Evolutionary conservation across 2,113 vertebrate species (phyloP).

Genomic region (Poeciliopsis retropinna): DNA sequence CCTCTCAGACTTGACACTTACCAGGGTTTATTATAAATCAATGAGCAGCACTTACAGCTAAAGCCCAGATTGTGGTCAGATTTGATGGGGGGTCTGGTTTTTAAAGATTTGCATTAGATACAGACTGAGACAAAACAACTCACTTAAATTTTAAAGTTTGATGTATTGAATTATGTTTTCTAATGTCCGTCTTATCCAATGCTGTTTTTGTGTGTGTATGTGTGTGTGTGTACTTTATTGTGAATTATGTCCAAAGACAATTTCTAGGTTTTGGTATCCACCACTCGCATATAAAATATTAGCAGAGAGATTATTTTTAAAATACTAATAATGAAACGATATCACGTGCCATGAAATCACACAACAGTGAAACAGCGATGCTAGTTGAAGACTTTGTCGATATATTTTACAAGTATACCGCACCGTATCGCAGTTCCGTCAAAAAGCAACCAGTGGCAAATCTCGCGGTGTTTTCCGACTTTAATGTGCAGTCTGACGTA

Average conservation of each 20-base stretch:
- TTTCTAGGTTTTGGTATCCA: no score
- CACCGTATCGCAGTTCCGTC: no score
- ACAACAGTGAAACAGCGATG: background rate
- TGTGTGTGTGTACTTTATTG: background rate
- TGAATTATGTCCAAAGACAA: background rate
- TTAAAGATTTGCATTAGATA: conserved; percentile 35
- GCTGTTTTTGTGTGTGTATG: no score
- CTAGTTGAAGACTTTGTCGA: background rate
- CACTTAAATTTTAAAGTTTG: conserved; percentile 13
- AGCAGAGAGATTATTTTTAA: background rate
- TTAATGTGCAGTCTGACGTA: background rate
- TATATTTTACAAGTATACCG: background rate
- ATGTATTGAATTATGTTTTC: background rate
- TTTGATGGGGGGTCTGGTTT: conserved; percentile 41
- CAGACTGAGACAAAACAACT: conserved; percentile 10
- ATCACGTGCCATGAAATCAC: background rate
- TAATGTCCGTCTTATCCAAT: background rate
- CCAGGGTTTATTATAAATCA: conserved; percentile 69
- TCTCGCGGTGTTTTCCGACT: background rate
- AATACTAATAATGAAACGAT: background rate
- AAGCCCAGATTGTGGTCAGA: conserved; percentile 44
- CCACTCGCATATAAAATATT: background rate
- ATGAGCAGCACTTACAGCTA: conserved; percentile 52
- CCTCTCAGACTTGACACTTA: conserved; percentile 71
- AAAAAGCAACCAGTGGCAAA: background rate